phyloP scores from a whole-genome alignment of 2,888 invertebrate species.

The Cephus sareptanus region DNA sequence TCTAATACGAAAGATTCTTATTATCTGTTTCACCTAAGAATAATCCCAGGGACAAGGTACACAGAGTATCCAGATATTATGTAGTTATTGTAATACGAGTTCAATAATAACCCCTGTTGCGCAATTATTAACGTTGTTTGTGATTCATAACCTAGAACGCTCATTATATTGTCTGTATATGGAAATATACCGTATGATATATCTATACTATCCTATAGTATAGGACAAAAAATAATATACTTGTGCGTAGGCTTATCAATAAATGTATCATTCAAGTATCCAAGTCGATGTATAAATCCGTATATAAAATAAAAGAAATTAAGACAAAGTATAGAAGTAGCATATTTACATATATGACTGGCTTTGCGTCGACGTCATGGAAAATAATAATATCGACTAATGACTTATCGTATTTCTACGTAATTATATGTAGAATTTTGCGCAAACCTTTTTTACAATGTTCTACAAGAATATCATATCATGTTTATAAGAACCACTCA shows the following conservation, averaged over 20 bases:
- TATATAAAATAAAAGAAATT: not conserved
- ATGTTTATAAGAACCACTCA: not conserved
- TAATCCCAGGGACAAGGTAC: not conserved
- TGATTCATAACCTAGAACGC: not conserved
- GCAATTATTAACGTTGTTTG: not conserved
- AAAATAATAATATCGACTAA: not conserved
- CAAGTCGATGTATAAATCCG: not conserved
- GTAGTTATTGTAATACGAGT: not conserved
- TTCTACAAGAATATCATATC: not conserved
- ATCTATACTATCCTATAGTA: not conserved
- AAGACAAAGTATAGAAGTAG: not conserved
- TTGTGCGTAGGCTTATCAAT: not conserved
- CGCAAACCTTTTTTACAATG: not conserved
- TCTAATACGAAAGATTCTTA: not conserved
- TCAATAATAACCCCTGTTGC: not conserved
- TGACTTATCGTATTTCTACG: not conserved
- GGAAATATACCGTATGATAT: not conserved
- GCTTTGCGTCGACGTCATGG: not conserved
- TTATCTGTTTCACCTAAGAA: not conserved
- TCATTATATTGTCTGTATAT: not conserved
- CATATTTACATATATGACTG: not conserved
- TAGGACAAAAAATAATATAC: not conserved
- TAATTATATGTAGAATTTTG: not conserved
- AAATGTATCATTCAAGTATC: not conserved
- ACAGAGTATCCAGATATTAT: not conserved